Conservation (phyloP, 1,140 invertebrate species). For the Kradibia gibbosae region DNA sequence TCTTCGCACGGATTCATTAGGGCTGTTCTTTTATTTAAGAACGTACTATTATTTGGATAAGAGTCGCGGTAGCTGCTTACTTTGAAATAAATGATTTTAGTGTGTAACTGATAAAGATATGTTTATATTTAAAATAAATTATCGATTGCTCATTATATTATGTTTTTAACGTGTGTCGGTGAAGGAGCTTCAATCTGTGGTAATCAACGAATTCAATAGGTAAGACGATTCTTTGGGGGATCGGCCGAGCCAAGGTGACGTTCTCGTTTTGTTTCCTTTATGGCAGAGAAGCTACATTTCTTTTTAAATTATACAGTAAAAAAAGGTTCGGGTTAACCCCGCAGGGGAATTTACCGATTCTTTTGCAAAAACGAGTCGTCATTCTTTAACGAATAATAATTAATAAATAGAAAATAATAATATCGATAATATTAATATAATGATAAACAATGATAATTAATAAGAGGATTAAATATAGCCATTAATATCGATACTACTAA, state of each 20-base stretch:
- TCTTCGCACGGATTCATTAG: too few relatives aligned
- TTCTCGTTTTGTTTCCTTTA: background rate
- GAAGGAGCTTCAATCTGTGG: background rate
- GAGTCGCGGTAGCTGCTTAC: too few relatives aligned
- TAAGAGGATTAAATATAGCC: conserved; percentile 36
- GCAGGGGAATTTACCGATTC: background rate
- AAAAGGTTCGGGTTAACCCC: too few relatives aligned
- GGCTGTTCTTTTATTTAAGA: background rate
- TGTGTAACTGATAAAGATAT: conserved; percentile 25
- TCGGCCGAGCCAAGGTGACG: background rate
- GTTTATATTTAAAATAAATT: conserved; percentile 35
- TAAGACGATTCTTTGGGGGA: background rate
- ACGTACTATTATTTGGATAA: conserved; percentile 1
- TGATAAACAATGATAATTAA: conserved; percentile 13
- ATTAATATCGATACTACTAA: conserved; percentile 35
- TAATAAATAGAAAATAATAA: background rate
- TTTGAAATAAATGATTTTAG: background rate
- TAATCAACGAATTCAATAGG: background rate
- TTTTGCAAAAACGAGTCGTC: background rate
- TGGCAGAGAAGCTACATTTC: too few relatives aligned
- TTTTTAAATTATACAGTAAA: too few relatives aligned
- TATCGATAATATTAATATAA: background rate
- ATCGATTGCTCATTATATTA: background rate
- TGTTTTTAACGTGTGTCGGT: background rate
- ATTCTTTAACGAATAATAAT: background rate